Evolutionary conservation across 2,888 invertebrate genomes (phyloP), one percentile per base, ranked within the genome.

Genomic region (Rapana venosa): DNA sequence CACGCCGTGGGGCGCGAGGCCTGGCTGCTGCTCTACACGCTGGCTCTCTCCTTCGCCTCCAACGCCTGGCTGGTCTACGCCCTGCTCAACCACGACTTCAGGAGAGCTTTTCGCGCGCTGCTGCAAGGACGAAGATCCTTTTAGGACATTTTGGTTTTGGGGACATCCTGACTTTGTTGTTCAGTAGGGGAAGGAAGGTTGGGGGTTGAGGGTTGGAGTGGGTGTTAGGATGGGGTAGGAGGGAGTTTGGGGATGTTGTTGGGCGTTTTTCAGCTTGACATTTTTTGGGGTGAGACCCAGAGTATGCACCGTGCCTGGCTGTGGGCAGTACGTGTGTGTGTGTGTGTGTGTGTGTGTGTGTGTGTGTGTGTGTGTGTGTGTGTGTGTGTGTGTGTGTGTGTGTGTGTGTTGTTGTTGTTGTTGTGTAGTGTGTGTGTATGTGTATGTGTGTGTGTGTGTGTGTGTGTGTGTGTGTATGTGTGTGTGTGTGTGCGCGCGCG

Each of bases 1-100:
- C 32, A 58, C 35, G 4, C 30, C 17, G n/a, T 87, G 88, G 47
- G 87, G 30, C 58, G 86, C 5, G 90, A 90, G 26, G 58, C 47
- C n/a, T 91, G 91, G 91, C 90, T 91, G 11, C 26, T 86, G 20
- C 11, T 91, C 66, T 86, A 87, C 88, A 91, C 91, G 0, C 86
- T 90, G 22, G 81, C 86, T 5, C 87, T 88, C 26, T 90, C 91
- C 81, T 91, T 91, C n/a, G 88, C 88, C 13, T 88, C 91, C 58
- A 90, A 84, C 84, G 70, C 88, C 36, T 91, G 91, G 91, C 61
- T 91, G 20, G 32, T 91, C 35, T 91, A 91, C 36, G 90, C 87
- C 0, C 32, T 91, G 17, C 84, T 90, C 56, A 91, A 91, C 84
- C 35, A 32, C 1, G 90, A 91, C 17, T 90, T 91, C 79, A 79